These are phyloP conservation scores for Pandemis heparana DNA, from an alignment of 2,888 invertebrate species.

Conservation along the genomic window DNA sequence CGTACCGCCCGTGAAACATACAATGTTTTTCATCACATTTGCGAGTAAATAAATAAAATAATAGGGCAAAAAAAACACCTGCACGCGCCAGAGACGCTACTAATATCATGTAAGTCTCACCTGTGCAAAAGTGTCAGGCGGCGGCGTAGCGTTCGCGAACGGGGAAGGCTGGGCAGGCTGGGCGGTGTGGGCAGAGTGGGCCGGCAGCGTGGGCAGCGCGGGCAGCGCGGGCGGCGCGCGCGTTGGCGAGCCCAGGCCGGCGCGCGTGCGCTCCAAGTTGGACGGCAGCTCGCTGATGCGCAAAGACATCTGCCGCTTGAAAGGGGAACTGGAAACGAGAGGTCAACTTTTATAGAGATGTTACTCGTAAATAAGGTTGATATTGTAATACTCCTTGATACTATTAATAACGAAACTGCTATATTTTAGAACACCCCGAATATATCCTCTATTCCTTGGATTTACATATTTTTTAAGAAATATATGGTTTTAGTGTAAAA, in stretches of 20 bases:
- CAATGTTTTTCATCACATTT: too few species aligned
- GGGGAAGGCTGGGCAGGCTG: constrained; percentile 9
- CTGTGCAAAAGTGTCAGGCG: constrained; percentile 11
- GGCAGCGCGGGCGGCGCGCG: constrained; percentile 87
- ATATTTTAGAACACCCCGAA: too few species aligned
- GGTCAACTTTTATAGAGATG: neutral
- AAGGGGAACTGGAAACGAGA: constrained; percentile 91
- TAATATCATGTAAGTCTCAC: neutral
- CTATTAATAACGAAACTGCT: too few species aligned
- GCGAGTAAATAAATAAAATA: too few species aligned
- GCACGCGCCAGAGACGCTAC: too few species aligned
- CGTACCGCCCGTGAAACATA: too few species aligned
- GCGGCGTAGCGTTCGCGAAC: neutral
- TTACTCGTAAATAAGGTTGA: neutral
- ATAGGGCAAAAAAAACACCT: too few species aligned
- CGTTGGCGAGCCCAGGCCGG: constrained; percentile 91
- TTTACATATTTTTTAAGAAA: too few species aligned
- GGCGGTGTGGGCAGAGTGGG: neutral
- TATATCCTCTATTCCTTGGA: too few species aligned
- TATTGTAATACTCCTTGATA: too few species aligned
- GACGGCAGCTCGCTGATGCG: constrained; percentile 98
- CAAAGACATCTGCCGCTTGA: constrained; percentile 98
- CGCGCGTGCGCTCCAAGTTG: constrained; percentile 93
- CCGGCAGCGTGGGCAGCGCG: constrained; percentile 45
- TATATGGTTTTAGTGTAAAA: too few species aligned